Conservation (phyloP, 2,113 vertebrate species). For the Onychostruthus taczanowskii region DNA sequence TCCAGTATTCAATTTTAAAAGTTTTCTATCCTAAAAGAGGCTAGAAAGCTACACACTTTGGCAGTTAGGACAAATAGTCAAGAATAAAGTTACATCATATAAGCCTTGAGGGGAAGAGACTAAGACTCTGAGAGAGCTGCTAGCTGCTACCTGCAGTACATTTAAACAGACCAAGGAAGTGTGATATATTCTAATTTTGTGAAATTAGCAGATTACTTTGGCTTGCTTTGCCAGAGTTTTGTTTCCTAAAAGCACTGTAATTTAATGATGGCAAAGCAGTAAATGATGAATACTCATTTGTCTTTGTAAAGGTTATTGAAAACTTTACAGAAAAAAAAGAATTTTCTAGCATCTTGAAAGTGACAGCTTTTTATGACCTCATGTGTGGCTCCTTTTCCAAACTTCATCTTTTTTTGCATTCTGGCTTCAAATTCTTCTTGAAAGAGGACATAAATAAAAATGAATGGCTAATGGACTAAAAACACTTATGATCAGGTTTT, state of each 20-base stretch:
- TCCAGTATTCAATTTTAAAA: background rate
- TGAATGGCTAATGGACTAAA: slow-evolving; percentile 78
- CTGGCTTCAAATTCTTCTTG: slow-evolving; percentile 69
- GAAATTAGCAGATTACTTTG: slow-evolving; percentile 6
- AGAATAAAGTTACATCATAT: background rate
- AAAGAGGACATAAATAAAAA: slow-evolving; percentile 76
- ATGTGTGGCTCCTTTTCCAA: slow-evolving; percentile 61
- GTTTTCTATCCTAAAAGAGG: background rate
- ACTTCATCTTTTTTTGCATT: slow-evolving; percentile 72
- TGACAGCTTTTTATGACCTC: slow-evolving; percentile 69
- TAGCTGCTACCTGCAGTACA: background rate
- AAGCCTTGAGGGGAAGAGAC: background rate
- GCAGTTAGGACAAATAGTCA: background rate
- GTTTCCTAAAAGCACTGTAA: slow-evolving; percentile 27
- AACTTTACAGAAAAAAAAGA: slow-evolving; percentile 35
- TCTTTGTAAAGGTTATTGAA: slow-evolving; percentile 33
- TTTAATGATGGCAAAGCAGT: slow-evolving; percentile 23
- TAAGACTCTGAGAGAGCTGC: background rate
- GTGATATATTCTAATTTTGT: background rate
- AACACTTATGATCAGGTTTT: slow-evolving; percentile 80
- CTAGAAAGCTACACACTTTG: background rate
- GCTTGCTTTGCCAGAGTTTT: background rate
- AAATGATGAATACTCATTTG: background rate
- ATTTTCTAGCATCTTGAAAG: slow-evolving; percentile 53
- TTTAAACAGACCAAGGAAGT: background rate